A percentile compares a stretch with the other conserved stretches of the same genome.
phyloP scores from a whole-genome alignment of 2,888 invertebrate genomes.

The Idaea biselata region DNA sequence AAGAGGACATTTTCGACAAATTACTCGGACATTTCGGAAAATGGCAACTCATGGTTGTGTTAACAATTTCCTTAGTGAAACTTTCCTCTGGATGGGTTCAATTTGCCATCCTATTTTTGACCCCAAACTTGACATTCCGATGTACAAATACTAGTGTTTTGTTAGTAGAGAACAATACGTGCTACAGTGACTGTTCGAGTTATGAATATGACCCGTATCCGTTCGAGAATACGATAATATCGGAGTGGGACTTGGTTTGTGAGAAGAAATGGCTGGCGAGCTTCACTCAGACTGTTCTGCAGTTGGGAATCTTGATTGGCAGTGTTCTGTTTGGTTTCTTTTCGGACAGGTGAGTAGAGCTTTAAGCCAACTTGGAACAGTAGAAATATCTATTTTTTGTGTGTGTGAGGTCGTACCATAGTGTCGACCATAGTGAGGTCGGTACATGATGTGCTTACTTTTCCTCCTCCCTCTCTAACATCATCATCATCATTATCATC shows the following conservation, averaged over 20 bases:
- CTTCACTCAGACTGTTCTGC: conserved; percentile 86
- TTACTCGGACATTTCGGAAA: conserved; percentile 78
- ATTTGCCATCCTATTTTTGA: conserved; percentile 86
- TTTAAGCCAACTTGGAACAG: background rate
- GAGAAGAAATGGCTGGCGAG: conserved; percentile 83
- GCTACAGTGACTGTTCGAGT: conserved; percentile 74
- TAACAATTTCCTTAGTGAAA: conserved; percentile 84
- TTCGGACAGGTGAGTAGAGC: conserved; percentile 83
- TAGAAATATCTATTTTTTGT: too few species aligned
- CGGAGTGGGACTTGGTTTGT: conserved; percentile 89
- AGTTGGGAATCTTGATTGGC: conserved; percentile 87
- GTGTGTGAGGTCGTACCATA: too few species aligned
- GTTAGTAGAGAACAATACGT: conserved; percentile 53
- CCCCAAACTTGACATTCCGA: conserved; percentile 80
- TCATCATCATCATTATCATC: too few species aligned
- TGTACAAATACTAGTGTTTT: conserved; percentile 46
- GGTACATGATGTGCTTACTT: too few species aligned
- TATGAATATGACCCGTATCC: conserved; percentile 82
- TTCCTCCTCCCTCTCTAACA: too few species aligned
- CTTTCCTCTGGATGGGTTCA: conserved; percentile 90
- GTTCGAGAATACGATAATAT: conserved; percentile 85
- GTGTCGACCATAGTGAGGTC: too few species aligned
- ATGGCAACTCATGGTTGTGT: conserved; percentile 86
- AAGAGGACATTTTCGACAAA: conserved; percentile 58
- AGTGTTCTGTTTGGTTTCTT: conserved; percentile 86